A percentile compares a stretch with the other conserved stretches of the same genome.
These are phyloP conservation scores for Drosophila subsilvestris DNA, from an alignment of 2,888 invertebrate species.

Conservation along the genomic window DNA sequence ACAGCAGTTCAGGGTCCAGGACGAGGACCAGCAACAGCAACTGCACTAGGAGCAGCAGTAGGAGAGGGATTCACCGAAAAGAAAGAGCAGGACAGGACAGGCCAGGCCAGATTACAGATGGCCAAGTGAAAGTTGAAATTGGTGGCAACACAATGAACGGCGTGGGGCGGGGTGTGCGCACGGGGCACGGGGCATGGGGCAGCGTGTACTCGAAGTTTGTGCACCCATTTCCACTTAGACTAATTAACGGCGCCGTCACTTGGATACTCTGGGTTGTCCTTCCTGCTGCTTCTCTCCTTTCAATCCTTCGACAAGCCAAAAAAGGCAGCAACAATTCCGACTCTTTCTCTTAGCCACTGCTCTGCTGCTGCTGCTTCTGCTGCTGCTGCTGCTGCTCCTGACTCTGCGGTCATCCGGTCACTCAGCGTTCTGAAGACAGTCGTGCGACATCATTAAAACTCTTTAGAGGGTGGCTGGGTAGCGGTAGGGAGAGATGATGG, in stretches of 20 bases:
- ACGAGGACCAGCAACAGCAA: no score
- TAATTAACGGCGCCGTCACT: constrained; percentile 78
- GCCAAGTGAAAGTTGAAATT: constrained; percentile 48
- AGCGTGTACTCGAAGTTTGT: constrained; percentile 69
- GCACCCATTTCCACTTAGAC: constrained; percentile 76
- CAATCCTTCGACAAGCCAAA: constrained; percentile 31
- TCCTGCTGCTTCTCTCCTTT: constrained; percentile 2
- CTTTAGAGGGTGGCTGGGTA: constrained; percentile 31
- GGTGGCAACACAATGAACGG: constrained; percentile 40
- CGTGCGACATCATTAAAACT: constrained; percentile 71
- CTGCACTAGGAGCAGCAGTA: not conserved
- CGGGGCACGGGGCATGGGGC: constrained; percentile 11
- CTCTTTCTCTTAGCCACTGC: not conserved
- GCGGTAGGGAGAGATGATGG: not conserved
- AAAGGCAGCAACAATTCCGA: constrained; percentile 21
- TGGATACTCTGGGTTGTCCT: constrained; percentile 44
- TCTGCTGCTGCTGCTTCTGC: no score
- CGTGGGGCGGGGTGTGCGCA: not conserved
- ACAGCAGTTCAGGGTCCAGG: constrained; percentile 40
- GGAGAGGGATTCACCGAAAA: constrained; percentile 16
- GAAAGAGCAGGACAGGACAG: constrained; percentile 7
- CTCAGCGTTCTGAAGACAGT: constrained; percentile 63
- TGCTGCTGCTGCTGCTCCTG: constrained; percentile 22
- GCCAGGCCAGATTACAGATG: constrained; percentile 1
- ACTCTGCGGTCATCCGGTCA: constrained; percentile 67